Evolutionary conservation across 2,113 vertebrate species (phyloP).

Genomic region (Pedetes capensis): DNA sequence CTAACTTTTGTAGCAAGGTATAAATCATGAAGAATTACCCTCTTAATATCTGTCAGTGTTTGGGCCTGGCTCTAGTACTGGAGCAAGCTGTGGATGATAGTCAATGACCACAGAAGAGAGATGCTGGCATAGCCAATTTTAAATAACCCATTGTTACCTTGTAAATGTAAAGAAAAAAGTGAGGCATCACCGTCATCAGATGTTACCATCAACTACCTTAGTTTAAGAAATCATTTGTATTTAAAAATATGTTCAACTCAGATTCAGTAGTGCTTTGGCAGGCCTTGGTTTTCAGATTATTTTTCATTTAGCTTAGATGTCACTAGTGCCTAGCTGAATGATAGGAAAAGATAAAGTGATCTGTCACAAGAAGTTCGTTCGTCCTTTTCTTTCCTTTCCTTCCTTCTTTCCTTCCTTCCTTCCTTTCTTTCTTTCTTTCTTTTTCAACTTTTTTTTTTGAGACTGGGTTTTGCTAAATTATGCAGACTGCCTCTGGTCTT

Average conservation of each 20-base stretch:
- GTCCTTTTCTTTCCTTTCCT: too few relatives aligned
- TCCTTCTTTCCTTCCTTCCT: too few relatives aligned
- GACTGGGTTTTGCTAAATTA: too few relatives aligned
- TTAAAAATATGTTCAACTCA: background rate
- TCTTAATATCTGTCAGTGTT: too few relatives aligned
- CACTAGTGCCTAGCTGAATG: background rate
- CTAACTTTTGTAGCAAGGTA: background rate
- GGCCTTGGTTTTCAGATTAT: background rate
- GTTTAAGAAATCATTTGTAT: background rate
- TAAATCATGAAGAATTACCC: background rate
- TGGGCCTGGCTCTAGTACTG: background rate
- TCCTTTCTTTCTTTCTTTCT: too few relatives aligned
- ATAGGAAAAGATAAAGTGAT: background rate
- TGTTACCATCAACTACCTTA: background rate
- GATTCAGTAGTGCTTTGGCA: background rate
- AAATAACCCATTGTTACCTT: background rate
- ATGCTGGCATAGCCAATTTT: background rate
- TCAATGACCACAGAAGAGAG: background rate
- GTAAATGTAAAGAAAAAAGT: background rate
- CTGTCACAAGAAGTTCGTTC: background rate
- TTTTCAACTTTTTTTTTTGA: too few relatives aligned
- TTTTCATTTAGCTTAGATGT: background rate
- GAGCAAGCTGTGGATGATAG: background rate
- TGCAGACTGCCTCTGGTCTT: too few relatives aligned
- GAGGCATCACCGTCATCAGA: background rate